Evolutionary conservation across 2,888 invertebrate species (phyloP).

Genomic region (Philaethria dido): DNA sequence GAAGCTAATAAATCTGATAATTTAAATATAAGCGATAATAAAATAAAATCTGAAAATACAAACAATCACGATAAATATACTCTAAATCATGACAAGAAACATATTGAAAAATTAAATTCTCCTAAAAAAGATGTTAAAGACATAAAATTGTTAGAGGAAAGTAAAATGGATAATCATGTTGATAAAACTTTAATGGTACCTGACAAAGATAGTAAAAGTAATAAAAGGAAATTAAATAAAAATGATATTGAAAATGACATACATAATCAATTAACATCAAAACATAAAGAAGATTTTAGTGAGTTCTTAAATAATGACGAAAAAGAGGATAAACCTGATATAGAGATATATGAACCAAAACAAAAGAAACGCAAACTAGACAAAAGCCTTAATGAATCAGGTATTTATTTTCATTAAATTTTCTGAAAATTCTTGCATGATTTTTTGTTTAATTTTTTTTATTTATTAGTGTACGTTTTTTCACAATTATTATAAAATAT

Average conservation of each 20-base stretch:
- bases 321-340: conserved; percentile 35
- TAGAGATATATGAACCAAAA: conserved; percentile 40
- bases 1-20: conserved; percentile 61
- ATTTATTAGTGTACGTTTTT: too few species aligned
- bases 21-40: background rate
- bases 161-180: conserved; percentile 24
- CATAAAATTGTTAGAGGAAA: conserved; percentile 19
- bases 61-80: conserved; percentile 9
- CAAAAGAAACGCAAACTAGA: conserved; percentile 56
- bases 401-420: too few species aligned
- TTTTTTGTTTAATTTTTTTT: too few species aligned
- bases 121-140: conserved; percentile 17
- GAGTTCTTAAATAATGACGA: conserved; percentile 59
- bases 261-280: conserved; percentile 25
- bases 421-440: too few species aligned
- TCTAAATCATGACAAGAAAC: conserved; percentile 12
- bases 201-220: conserved; percentile 17
- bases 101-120: conserved; percentile 18
- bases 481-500: too few species aligned
- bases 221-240: conserved; percentile 36
- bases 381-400: conserved; percentile 70
- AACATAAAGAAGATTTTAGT: conserved; percentile 50
- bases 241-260: conserved; percentile 26
- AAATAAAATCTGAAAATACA: conserved; percentile 27
- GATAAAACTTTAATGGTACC: conserved; percentile 6